A percentile compares a stretch with the other conserved stretches of the same genome.
These are phyloP conservation scores for Crepidodera aurea DNA, from an alignment of 2,888 invertebrate species.

Conservation along the genomic window DNA sequence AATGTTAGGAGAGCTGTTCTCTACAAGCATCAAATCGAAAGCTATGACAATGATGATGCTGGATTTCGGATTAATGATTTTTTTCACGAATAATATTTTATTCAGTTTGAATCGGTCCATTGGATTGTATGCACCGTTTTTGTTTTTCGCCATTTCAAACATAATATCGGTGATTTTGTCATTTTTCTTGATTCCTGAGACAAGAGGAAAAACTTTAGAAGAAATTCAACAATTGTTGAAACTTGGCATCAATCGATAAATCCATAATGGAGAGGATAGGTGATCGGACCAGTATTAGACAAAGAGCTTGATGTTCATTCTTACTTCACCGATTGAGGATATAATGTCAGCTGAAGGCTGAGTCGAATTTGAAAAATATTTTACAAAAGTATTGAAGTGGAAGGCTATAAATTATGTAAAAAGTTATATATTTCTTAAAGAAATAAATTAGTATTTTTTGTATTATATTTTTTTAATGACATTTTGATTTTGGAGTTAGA, in stretches of 20 bases:
- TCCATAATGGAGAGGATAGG: too few relatives aligned
- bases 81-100: slow-evolving; percentile 51
- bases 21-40: slow-evolving; percentile 54
- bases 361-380: too few relatives aligned
- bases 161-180: slow-evolving; percentile 47
- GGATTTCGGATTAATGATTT: slow-evolving; percentile 46
- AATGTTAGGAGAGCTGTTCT: slow-evolving; percentile 53
- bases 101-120: slow-evolving; percentile 48
- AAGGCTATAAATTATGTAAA: too few relatives aligned
- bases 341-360: too few relatives aligned
- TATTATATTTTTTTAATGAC: too few relatives aligned
- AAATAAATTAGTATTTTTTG: too few relatives aligned
- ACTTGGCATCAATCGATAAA: neutral
- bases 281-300: too few relatives aligned
- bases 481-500: too few relatives aligned
- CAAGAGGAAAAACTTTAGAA: slow-evolving; percentile 56
- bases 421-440: too few relatives aligned
- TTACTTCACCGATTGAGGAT: too few relatives aligned
- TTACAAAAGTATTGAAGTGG: too few relatives aligned
- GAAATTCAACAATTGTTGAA: slow-evolving; percentile 54
- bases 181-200: slow-evolving; percentile 55
- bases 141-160: slow-evolving; percentile 49
- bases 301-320: too few relatives aligned
- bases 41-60: slow-evolving; percentile 49
- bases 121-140: slow-evolving; percentile 54